A percentile compares a stretch with the other conserved stretches of the same genome.
Conservation (phyloP, 2,797 vertebrate species). For the Thalassophryne amazonica region DNA sequence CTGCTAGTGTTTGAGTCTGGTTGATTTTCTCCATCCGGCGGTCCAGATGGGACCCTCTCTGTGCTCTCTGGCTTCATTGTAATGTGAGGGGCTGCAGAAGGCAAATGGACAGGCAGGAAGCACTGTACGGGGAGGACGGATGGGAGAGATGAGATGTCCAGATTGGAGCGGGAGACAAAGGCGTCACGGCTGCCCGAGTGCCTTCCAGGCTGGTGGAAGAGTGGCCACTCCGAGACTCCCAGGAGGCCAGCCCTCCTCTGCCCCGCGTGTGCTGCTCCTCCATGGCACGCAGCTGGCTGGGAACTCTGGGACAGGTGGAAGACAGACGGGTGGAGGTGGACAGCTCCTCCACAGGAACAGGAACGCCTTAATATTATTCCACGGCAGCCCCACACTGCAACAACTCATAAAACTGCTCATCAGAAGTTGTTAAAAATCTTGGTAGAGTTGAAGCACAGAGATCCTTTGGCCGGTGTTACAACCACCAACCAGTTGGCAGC, state of each 20-base stretch:
- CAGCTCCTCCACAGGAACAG: conserved; percentile 13
- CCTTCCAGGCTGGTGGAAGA: conserved; percentile 53
- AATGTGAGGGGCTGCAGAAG: conserved; percentile 49
- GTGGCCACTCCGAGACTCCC: conserved; percentile 57
- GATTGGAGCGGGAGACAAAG: conserved; percentile 65
- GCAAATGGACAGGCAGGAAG: conserved; percentile 36
- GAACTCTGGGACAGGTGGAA: conserved; percentile 17
- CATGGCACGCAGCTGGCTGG: conserved; percentile 46
- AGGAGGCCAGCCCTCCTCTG: conserved; percentile 32
- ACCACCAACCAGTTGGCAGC: conserved; percentile 65
- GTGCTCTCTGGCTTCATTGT: conserved; percentile 58
- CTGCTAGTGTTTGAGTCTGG: no score
- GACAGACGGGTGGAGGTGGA: conserved; percentile 4
- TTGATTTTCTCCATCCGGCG: conserved; percentile 18
- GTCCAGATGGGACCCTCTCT: conserved; percentile 55
- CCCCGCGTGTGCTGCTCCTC: conserved; percentile 15
- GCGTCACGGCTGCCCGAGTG: conserved; percentile 44
- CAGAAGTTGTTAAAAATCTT: conserved; percentile 36
- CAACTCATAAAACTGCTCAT: conserved; percentile 10
- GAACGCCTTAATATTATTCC: background rate
- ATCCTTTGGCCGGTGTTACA: conserved; percentile 49
- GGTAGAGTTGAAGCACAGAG: conserved; percentile 29
- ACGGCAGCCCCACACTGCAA: background rate
- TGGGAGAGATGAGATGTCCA: conserved; percentile 51
- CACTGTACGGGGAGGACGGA: conserved; percentile 25